These are phyloP conservation scores for Hestina assimilis DNA, from an alignment of 1,140 invertebrate genomes.

Conservation along the genomic window DNA sequence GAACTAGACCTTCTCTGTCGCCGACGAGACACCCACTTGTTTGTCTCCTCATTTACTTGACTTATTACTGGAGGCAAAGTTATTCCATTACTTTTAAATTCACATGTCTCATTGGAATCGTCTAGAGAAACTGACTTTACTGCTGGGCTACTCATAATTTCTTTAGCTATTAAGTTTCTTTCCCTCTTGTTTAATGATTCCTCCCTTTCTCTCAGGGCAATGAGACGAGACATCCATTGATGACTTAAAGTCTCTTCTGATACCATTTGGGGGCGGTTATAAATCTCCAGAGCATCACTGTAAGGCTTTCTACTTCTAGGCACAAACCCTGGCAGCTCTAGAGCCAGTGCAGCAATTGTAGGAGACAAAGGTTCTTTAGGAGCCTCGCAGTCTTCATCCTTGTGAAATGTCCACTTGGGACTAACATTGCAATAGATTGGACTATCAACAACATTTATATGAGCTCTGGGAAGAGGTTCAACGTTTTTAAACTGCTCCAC, in stretches of 20 bases:
- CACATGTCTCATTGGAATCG: conserved; percentile 26
- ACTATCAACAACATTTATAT: conserved; percentile 39
- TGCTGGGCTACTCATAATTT: conserved; percentile 61
- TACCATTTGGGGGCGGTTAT: conserved; percentile 58
- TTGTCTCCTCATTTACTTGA: conserved; percentile 37
- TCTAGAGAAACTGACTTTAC: conserved; percentile 41
- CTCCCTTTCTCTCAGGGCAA: conserved; percentile 65
- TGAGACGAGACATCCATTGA: conserved; percentile 71
- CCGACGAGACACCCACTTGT: conserved; percentile 39
- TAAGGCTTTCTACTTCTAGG: conserved; percentile 60
- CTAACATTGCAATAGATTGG: conserved; percentile 61
- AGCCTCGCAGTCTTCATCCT: conserved; percentile 27
- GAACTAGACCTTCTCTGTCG: conserved; percentile 51
- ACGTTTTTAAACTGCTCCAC: conserved; percentile 51
- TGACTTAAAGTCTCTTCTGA: conserved; percentile 69
- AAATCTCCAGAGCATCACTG: conserved; percentile 46
- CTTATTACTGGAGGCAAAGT: conserved; percentile 66
- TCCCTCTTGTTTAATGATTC: conserved; percentile 70
- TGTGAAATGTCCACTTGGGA: conserved; percentile 36
- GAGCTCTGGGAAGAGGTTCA: conserved; percentile 52
- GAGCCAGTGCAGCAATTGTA: conserved; percentile 64
- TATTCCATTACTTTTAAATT: conserved; percentile 54
- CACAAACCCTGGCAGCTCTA: conserved; percentile 74
- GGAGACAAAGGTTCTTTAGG: conserved; percentile 53
- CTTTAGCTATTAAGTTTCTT: conserved; percentile 67